Percentiles rank a stretch among this genome's conserved stretches.
These are phyloP conservation scores for Mus spretus DNA, from an alignment of 2,797 vertebrate species.

Conservation along the genomic window DNA sequence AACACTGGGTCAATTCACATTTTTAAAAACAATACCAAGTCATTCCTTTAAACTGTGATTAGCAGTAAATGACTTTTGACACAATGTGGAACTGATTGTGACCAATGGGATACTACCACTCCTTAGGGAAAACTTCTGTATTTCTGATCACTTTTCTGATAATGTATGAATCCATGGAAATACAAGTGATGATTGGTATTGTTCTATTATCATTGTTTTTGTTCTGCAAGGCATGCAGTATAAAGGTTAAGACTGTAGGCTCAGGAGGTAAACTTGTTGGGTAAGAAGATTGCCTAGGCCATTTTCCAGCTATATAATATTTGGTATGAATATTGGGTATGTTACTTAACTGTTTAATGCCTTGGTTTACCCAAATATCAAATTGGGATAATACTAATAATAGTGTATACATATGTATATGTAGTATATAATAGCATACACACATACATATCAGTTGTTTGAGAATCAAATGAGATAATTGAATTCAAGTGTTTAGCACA, in stretches of 20 bases:
- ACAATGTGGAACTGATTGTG: conserved; percentile 58
- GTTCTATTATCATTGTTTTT: conserved; percentile 67
- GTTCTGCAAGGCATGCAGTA: background rate
- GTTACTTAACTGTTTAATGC: conserved; percentile 16
- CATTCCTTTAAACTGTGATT: conserved; percentile 71
- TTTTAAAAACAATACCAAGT: conserved; percentile 74
- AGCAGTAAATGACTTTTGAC: conserved; percentile 68
- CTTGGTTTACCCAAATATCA: conserved; percentile 45
- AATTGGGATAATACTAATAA: conserved; percentile 41
- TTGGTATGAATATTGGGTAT: background rate
- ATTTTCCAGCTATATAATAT: conserved; percentile 31
- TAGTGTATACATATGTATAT: background rate
- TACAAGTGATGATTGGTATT: conserved; percentile 44
- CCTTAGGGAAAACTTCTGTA: conserved; percentile 1
- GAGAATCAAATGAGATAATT: conserved; percentile 25
- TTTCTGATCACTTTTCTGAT: conserved; percentile 54
- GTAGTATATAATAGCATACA: background rate
- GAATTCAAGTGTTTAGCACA: conserved; percentile 26
- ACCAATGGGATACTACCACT: background rate
- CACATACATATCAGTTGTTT: background rate
- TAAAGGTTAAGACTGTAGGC: conserved; percentile 42
- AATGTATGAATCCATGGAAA: conserved; percentile 44
- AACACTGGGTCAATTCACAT: conserved; percentile 62
- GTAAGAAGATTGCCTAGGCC: conserved; percentile 8
- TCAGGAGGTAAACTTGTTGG: conserved; percentile 23